Conservation (phyloP, 1,140 invertebrate genomes). For the Choristoneura fumiferana region DNA sequence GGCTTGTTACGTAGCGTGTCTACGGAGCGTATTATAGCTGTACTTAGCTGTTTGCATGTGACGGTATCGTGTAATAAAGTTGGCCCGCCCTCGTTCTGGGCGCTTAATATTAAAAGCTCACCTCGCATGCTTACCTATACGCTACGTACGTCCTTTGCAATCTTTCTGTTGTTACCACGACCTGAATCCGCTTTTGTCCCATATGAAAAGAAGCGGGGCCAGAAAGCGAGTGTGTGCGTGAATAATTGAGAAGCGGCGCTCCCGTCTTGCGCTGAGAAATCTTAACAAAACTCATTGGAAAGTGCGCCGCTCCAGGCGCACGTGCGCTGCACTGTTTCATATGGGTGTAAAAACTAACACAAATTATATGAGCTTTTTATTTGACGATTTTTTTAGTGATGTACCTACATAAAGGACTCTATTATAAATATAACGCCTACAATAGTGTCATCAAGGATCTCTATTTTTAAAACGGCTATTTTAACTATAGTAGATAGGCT, state of each 20-base stretch:
- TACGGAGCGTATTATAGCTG: slow-evolving; percentile 36
- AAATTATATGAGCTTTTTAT: no score
- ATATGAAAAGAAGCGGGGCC: slow-evolving; percentile 63
- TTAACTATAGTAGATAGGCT: no score
- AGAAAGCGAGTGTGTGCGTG: slow-evolving; percentile 61
- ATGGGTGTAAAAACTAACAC: no score
- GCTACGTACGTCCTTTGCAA: slow-evolving; percentile 22
- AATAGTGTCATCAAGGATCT: no score
- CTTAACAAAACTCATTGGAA: slow-evolving; percentile 64
- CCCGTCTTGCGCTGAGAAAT: slow-evolving; percentile 45
- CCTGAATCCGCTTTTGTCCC: slow-evolving; percentile 24
- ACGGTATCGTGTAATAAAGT: slow-evolving; percentile 21
- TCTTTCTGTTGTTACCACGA: slow-evolving; percentile 28
- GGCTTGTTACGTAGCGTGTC: slow-evolving; percentile 20
- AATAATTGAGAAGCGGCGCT: slow-evolving; percentile 66
- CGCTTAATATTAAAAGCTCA: slow-evolving; percentile 26
- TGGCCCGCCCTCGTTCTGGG: not conserved
- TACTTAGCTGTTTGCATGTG: slow-evolving; percentile 20
- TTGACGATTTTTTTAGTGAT: no score
- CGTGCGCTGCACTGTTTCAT: not conserved
- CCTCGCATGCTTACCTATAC: slow-evolving; percentile 4
- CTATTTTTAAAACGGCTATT: no score
- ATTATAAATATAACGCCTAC: no score
- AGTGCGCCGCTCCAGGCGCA: slow-evolving; percentile 16
- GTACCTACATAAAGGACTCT: no score